Percentiles rank a stretch among this genome's conserved stretches.
phyloP scores from a whole-genome alignment of 1,140 invertebrate species.

The Chlorops oryzae region DNA sequence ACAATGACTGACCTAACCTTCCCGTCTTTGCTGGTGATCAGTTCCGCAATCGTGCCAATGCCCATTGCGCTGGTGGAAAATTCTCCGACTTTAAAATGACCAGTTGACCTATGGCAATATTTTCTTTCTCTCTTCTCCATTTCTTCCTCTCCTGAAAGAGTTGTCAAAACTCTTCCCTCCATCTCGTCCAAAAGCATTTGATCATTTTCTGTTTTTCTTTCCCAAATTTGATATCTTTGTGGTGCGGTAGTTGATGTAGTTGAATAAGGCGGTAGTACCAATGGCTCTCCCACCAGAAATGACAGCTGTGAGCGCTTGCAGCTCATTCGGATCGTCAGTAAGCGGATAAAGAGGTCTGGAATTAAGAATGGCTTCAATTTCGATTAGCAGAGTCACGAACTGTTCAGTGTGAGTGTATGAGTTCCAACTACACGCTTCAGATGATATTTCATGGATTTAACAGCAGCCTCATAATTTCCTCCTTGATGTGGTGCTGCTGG shows the following conservation, averaged over 20 bases:
- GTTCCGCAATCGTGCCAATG: too few species aligned
- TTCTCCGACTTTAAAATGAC: constrained; percentile 26
- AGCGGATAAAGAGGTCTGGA: constrained; percentile 29
- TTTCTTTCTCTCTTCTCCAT: constrained; percentile 17
- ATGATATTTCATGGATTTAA: constrained; percentile 32
- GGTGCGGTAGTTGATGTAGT: too few species aligned
- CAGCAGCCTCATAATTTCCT: constrained; percentile 31
- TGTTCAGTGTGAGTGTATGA: constrained; percentile 28
- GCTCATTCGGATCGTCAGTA: constrained; percentile 31
- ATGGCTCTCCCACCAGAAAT: constrained; percentile 41
- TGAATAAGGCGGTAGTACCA: constrained; percentile 20
- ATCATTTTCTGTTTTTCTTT: constrained; percentile 18
- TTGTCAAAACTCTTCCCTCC: too few species aligned
- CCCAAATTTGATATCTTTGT: constrained; percentile 8
- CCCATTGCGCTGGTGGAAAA: constrained; percentile 24
- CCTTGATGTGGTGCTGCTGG: constrained; percentile 30
- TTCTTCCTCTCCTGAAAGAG: constrained; percentile 22
- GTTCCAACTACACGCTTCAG: constrained; percentile 23
- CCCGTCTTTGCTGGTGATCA: too few species aligned
- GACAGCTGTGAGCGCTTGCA: constrained; percentile 35
- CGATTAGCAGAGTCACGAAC: constrained; percentile 23
- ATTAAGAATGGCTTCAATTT: constrained; percentile 35
- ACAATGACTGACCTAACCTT: too few species aligned
- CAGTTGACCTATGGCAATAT: constrained; percentile 19
- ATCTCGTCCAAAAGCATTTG: too few species aligned